phyloP scores from a whole-genome alignment of 2,888 invertebrate species.

The Lasioglossum morio region DNA sequence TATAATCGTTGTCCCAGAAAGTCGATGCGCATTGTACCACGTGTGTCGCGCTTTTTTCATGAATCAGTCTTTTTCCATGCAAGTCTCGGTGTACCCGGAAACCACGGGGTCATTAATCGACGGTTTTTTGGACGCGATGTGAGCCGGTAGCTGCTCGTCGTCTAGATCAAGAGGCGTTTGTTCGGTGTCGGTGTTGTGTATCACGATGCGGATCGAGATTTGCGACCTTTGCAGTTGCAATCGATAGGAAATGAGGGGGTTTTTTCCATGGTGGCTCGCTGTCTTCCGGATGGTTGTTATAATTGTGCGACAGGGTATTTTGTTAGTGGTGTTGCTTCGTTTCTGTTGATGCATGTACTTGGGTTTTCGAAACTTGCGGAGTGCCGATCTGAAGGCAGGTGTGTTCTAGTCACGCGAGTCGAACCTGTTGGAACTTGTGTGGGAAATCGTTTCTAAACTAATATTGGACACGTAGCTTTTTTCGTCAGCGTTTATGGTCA shows the following conservation, averaged over 20 bases:
- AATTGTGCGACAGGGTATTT: not conserved
- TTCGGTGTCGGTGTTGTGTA: slow-evolving; percentile 15
- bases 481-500: no score
- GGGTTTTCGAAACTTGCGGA: no score
- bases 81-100: slow-evolving; percentile 54
- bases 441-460: no score
- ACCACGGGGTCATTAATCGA: slow-evolving; percentile 32
- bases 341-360: not conserved
- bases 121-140: slow-evolving; percentile 42
- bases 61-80: slow-evolving; percentile 82
- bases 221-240: slow-evolving; percentile 33
- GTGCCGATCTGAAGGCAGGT: not conserved
- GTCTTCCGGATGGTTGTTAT: not conserved
- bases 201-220: not conserved
- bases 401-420: no score
- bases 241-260: not conserved
- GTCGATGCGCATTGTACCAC: slow-evolving; percentile 80
- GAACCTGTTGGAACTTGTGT: no score
- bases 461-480: no score
- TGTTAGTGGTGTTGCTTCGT: not conserved
- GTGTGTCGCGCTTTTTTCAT: slow-evolving; percentile 82
- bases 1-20: slow-evolving; percentile 79
- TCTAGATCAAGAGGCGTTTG: not conserved
- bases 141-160: slow-evolving; percentile 35
- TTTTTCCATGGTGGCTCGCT: not conserved